Base-by-base conservation (phyloP, 1,140 invertebrate genomes). In the Drosophila murphyi region DNA sequence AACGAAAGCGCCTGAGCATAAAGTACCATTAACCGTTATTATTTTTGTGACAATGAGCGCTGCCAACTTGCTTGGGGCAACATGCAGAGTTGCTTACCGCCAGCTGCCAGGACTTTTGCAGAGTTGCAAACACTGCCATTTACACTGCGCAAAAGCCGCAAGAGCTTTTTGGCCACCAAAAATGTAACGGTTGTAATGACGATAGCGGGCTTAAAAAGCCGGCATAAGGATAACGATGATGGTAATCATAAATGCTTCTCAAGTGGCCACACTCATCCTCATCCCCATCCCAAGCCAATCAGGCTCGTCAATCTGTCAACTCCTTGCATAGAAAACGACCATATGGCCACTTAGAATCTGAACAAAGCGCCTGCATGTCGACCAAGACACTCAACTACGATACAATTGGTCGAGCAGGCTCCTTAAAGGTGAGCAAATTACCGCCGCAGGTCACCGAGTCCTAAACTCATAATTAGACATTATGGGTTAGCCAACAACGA, bases 381-480 rank as follows among this genome's bases (percentile, higher is more conserved):
- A 43, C 72, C 43, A 45, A 31, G 31, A 65, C 45, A 20, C 29
- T 64, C 12, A 41, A 70, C 39, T 48, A 48, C 54, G 34, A 50
- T 51, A 67, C 61, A 67, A 70, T 67, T 69, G 51, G 60, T 61
- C 52, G 45, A 51, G 57, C 50, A 47, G 55, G 67, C 60, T 55
- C 79, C 39, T 43, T 88, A 68, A 89, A 88, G 83, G 83, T 88
- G 83, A 35, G 28, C 80, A 83, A 88, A 83, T 88, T 88, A 83
- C 68, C 82, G 73, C 73, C 69, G 73, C 73, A 72, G 69, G 68
- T 76, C 37, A 31, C 10, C 52, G 52, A 31, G 28, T 43, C 35
- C 65, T 41, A 34, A 48, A 50, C 50, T 39, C 72, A 76, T 76
- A 76, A 76, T 76, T 76, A 64, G 61, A 72, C 65, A 61, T 72